Base-by-base conservation (phyloP, 2,113 vertebrate genomes). In the Motacilla alba region DNA sequence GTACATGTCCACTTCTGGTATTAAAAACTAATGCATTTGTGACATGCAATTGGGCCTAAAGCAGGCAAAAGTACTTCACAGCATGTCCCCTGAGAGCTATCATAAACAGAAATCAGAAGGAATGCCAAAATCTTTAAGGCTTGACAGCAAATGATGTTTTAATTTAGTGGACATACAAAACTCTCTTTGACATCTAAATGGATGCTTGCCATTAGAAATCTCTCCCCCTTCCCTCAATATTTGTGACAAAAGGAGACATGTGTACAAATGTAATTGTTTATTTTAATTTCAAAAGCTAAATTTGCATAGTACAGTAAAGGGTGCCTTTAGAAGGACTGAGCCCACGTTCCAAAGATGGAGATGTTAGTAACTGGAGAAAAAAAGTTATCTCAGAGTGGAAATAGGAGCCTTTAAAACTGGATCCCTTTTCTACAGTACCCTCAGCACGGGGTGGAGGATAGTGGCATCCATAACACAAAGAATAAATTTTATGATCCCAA, bases 1-100 rank as follows among this genome's bases (percentile, higher is more conserved):
- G 76, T 93, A 50, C 55, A 84, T 21, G 53, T 86, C 72, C 80
- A 77, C 66, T 97, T 87, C 35, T 87, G 39, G 41, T 91, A 86
- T 96, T 96, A 97, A 97, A 95, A 91, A 84, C 47, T 80, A 70
- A 87, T 95, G 68, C 47, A 88, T 97, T 96, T 97, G 91, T 98
- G 79, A 95, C 72, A 94, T 83, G 75, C 87, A 97, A 95, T 94
- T 96, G 96, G 89, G 95, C 75, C 85, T 91, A 96, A 92, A 87
- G 67, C 83, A 87, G 41, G 80, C 62, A 87, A 94, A 97, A 95
- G 55, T 74, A 96, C 75, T 91, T 95, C 95, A 91, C 76, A 96
- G 80, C 81, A 81, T 94, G 95, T 78, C 95, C 87, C 96, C 91
- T 75, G 58, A 70, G 89, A 98, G 93, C 80, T 96, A 85, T 96